phyloP scores from a whole-genome alignment of 2,888 invertebrate genomes.

The Euclidia mi region DNA sequence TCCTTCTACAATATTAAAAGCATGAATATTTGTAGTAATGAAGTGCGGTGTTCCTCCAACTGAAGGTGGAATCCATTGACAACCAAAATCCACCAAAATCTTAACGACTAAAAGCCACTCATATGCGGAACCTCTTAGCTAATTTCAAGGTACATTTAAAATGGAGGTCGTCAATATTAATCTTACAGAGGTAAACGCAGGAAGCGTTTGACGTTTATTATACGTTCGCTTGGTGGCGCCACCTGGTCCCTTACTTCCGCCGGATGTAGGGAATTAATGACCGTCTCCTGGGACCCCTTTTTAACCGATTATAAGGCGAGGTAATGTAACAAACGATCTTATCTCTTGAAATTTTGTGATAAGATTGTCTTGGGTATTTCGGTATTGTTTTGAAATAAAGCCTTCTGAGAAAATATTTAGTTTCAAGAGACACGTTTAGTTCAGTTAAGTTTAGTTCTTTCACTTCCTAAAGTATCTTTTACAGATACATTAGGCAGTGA shows the following conservation, averaged over 20 bases:
- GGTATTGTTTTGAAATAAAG: too few species aligned
- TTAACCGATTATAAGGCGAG: slow-evolving; percentile 15
- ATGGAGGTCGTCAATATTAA: slow-evolving; percentile 14
- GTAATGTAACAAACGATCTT: slow-evolving; percentile 8
- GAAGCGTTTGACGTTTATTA: slow-evolving; percentile 40
- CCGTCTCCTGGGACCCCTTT: slow-evolving; percentile 8
- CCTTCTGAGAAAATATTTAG: too few species aligned
- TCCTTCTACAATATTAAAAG: too few species aligned
- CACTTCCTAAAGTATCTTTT: too few species aligned
- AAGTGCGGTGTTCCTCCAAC: too few species aligned
- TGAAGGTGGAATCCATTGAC: too few species aligned
- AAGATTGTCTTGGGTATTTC: not conserved
- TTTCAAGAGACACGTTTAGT: too few species aligned
- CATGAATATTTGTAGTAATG: too few species aligned
- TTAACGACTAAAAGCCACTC: too few species aligned
- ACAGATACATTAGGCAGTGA: too few species aligned
- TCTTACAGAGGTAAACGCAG: slow-evolving; percentile 9
- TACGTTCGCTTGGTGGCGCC: slow-evolving; percentile 36
- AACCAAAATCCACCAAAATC: too few species aligned
- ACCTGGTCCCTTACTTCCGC: slow-evolving; percentile 36
- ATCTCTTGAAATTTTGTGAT: slow-evolving; percentile 11
- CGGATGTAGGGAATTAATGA: slow-evolving; percentile 44
- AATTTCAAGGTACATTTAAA: slow-evolving; percentile 16
- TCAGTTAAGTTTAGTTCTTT: too few species aligned
- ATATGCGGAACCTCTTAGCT: not conserved